Base-by-base conservation (phyloP, 64 coral and sea anemone genomes). In the Montipora sp. region DNA sequence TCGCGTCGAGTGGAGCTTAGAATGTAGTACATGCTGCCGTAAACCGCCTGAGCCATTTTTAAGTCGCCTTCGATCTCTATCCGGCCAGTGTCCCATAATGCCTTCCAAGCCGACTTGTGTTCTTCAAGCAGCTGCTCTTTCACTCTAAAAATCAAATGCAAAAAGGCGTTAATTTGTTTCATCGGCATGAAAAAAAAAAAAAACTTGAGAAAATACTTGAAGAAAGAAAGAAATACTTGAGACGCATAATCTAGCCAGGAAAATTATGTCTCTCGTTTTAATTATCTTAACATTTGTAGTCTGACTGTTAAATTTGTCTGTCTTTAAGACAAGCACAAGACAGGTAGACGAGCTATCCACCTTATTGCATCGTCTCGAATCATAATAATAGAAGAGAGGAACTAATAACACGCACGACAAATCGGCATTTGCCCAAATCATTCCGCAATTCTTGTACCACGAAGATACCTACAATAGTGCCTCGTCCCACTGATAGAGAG, bases 61-160 rank as follows among this genome's bases (percentile, higher is more conserved):
- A 94, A 77, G 45, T 94, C 22, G 5, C 92, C 92, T 55, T 94
- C 92, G 58, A 94, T 84, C 1, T 94, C 87, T 14, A 94, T 75
- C 9, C 66, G 65, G n/a, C 87, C 87, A 61, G 77, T 43, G 15
- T 84, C 80, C 92, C 92, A 94, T n/a, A 94, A 45, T 75, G 88
- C 77, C 44, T 89, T 73, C 92, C 92, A 94, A 14, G 92, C 92
- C 9, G 83, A 78, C 79, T 89, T 89, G 70, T 94, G 92, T 73
- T 79, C 75, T 61, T 15, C 71, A 1, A 94, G 65, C 3, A 94
- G 48, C 19, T 77, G 23, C 45, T 61, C 46, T 65, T 80, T 87
- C 55, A 18, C 16, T 81, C 91, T 93, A 51, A 22, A 70, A 68
- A 11, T 3, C 3, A 20, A 71, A 8, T 8, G 11, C 18, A 57